Conservation (phyloP, 2,113 vertebrate species). For the Pagrus major region DNA sequence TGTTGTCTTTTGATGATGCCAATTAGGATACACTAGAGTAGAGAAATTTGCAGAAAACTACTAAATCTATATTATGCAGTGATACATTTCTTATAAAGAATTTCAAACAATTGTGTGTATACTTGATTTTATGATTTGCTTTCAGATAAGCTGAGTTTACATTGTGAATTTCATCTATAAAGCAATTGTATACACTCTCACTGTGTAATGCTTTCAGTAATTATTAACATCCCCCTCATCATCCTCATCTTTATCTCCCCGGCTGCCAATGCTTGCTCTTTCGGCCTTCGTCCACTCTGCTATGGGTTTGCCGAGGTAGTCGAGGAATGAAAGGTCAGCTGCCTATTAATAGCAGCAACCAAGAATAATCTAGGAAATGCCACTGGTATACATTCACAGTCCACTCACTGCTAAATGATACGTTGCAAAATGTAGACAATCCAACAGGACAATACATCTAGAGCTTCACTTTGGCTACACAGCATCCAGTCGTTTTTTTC, state of each 20-base stretch:
- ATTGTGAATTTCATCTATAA: not conserved
- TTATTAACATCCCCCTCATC: slow-evolving; percentile 8
- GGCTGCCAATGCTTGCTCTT: slow-evolving; percentile 26
- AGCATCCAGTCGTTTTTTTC: not conserved
- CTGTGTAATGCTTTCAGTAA: not conserved
- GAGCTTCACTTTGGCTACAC: not conserved
- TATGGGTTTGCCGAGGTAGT: slow-evolving; percentile 9
- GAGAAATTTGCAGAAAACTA: not conserved
- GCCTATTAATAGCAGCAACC: slow-evolving; percentile 65
- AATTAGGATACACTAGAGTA: not conserved
- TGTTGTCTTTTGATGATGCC: slow-evolving; percentile 13
- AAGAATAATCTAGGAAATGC: slow-evolving; percentile 44
- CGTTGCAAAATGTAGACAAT: not conserved
- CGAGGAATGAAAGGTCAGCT: slow-evolving; percentile 70
- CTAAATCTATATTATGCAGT: not conserved
- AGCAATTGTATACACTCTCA: not conserved
- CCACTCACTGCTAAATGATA: not conserved
- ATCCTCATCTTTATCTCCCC: not conserved
- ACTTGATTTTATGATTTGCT: not conserved
- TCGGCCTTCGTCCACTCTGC: slow-evolving; percentile 14
- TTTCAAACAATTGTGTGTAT: not conserved
- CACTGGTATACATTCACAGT: slow-evolving; percentile 23
- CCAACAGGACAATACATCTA: not conserved
- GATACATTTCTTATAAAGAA: not conserved
- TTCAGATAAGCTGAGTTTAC: not conserved